Percentiles rank a stretch among this genome's conserved stretches.
These are phyloP conservation scores for Hyalella azteca DNA, from an alignment of 2,888 invertebrate genomes.

Conservation along the genomic window DNA sequence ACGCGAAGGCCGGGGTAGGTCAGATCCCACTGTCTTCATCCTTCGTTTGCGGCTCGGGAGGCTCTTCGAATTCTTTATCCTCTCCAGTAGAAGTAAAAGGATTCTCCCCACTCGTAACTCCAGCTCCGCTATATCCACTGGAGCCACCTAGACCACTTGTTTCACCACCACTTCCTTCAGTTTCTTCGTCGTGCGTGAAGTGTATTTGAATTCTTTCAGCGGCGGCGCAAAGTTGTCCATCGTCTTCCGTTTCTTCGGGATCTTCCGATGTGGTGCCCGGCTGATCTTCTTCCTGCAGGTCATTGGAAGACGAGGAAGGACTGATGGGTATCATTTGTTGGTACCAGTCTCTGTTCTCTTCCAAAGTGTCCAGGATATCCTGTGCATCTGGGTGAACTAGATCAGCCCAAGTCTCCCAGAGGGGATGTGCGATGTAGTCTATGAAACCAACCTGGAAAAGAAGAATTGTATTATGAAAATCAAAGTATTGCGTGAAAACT, in stretches of 20 bases:
- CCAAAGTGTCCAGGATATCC: slow-evolving; percentile 94
- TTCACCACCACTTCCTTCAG: slow-evolving; percentile 43
- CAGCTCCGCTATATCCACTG: slow-evolving; percentile 28
- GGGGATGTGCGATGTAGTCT: slow-evolving; percentile 98
- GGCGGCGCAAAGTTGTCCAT: slow-evolving; percentile 55
- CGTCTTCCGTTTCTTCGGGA: slow-evolving; percentile 40
- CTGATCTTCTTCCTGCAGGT: slow-evolving; percentile 59
- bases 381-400: slow-evolving; percentile 98
- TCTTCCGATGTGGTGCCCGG: slow-evolving; percentile 46
- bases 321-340: slow-evolving; percentile 92
- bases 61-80: slow-evolving; percentile 26
- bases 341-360: slow-evolving; percentile 98
- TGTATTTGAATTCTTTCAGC: slow-evolving; percentile 57
- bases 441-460: slow-evolving; percentile 87
- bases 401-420: slow-evolving; percentile 99
- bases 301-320: slow-evolving; percentile 67
- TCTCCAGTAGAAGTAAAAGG: not conserved
- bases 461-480: not conserved
- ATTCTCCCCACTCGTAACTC: slow-evolving; percentile 6
- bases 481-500: no score
- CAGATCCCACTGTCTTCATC: slow-evolving; percentile 41
- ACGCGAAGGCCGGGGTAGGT: slow-evolving; percentile 49
- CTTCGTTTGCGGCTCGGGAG: slow-evolving; percentile 26
- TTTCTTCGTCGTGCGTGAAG: slow-evolving; percentile 56
- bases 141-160: slow-evolving; percentile 26